Evolutionary conservation across 2,797 vertebrate genomes (phyloP).

Genomic region (Sylvilagus floridanus): DNA sequence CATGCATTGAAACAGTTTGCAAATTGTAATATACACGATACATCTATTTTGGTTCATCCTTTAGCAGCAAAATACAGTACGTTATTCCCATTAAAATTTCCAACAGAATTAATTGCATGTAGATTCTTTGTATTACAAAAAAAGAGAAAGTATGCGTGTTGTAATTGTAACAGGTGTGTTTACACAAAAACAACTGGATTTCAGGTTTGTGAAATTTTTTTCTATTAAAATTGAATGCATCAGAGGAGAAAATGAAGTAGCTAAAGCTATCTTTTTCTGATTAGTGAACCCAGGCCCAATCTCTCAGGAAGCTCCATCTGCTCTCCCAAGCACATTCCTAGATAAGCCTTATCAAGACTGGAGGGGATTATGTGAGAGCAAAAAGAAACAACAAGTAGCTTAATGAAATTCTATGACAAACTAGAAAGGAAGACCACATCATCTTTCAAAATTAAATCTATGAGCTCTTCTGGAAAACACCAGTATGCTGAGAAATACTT

Average conservation of each 20-base stretch:
- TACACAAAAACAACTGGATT: slow-evolving; percentile 37
- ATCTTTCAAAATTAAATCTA: slow-evolving; percentile 46
- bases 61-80: not conserved
- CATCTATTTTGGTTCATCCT: not conserved
- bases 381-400: slow-evolving; percentile 19
- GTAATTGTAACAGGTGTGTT: slow-evolving; percentile 65
- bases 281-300: not conserved
- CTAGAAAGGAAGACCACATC: not conserved
- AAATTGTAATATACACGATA: not conserved
- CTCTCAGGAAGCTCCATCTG: slow-evolving; percentile 48
- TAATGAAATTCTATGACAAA: slow-evolving; percentile 26
- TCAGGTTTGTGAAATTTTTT: slow-evolving; percentile 51
- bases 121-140: slow-evolving; percentile 17
- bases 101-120: slow-evolving; percentile 22
- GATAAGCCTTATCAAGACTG: slow-evolving; percentile 31
- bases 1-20: not conserved
- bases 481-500: not conserved
- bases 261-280: slow-evolving; percentile 33
- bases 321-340: slow-evolving; percentile 32
- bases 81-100: not conserved
- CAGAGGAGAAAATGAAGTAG: slow-evolving; percentile 47
- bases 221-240: slow-evolving; percentile 55
- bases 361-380: not conserved
- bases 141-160: slow-evolving; percentile 16
- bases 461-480: not conserved